Base-by-base conservation (phyloP, 2,888 invertebrate genomes). In the Drosophila gaucha region DNA sequence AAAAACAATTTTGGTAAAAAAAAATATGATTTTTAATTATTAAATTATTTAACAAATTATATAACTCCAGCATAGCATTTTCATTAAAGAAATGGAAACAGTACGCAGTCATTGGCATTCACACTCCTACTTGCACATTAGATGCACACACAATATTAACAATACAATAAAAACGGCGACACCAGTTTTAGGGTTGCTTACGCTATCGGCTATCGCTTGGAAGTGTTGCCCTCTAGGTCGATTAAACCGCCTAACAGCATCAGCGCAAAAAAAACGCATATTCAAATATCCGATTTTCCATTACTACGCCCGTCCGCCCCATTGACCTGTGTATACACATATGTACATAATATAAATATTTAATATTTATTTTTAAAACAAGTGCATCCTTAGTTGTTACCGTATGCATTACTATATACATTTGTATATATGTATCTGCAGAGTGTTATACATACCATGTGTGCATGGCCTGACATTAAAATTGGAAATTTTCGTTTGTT, bases 401-500 rank as follows among this genome's bases (percentile, higher is more conserved):
- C 49, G 38, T 43, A 28, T 26, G 35, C 16, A 26, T 18, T 43
- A 28, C 31, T 16, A 18, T 50, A 50, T 33, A 67, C 33, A 31
- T 31, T 54, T 54, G 39, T 54, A 51, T n/a, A 62, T 44, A 51
- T n/a, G 58, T 44, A 46, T 56, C 38, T 30, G 50, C 41, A 57
- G 38, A 51, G 33, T 67, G 41, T 50, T 63, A 57, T 70, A 64
- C 51, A 35, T 12, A 38, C 50, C 60, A 74, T 74, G 54, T 74
- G 74, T 70, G 59, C 54, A 67, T 67, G 70, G 59, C 6, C 52
- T 74, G 59, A 58, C 74, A 74, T 70, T 70, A 74, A 74, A 74
- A 74, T 67, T 74, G 70, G 58, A 75, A 65, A 75, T 75, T 75
- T 67, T 72, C 55, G 49, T 74, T 71, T 69, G 62, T 69, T 66